Base-by-base conservation (phyloP, 2,797 vertebrate species). In the Synaphobranchus kaupii region DNA sequence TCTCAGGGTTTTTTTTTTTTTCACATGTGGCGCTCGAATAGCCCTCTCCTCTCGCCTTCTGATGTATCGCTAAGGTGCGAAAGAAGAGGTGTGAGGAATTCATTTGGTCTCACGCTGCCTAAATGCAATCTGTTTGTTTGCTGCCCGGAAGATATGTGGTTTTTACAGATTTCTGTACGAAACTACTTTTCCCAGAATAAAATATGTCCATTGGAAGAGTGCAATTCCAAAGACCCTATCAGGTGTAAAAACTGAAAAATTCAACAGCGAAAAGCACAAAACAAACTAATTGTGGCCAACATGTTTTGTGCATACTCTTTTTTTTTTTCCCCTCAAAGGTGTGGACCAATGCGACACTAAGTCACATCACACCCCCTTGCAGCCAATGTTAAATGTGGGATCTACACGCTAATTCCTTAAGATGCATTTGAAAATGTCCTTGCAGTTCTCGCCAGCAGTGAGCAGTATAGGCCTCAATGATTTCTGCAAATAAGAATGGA, bases 71-170 rank as follows among this genome's bases (percentile, higher is more conserved):
- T 31, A 13, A 78, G 73, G 73, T 78, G 73, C 5, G 73, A 78
- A 47, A 78, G n/a, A 78, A 78, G 28, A 78, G 73, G 73, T 78
- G 73, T 78, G 73, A 78, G 39, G 47, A 44, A 44, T 22, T 78
- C 39, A 39, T 78, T 20, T 47, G 73, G 73, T 78, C 34, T 44
- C 73, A 47, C 73, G 4, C 47, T 47, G 34, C 31, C 39, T 78
- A 44, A 78, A 47, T 47, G 73, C 73, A 78, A 78, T 78, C 73
- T 78, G 73, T 78, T 78, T 78, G 34, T 47, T 78, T 47, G 73
- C 73, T 17, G 73, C 73, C 34, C 34, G 34, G 73, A 39, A 47
- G 73, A 78, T 47, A 47, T 44, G 73, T 47, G 34, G 47, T 22
- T n/a, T n/a, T n/a, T n/a, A n/a, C n/a, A n/a, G 17, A 17, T 44